A percentile compares a stretch with the other conserved stretches of the same genome.
phyloP scores from a whole-genome alignment of 2,888 invertebrate genomes.

The Choristoneura rosaceana region DNA sequence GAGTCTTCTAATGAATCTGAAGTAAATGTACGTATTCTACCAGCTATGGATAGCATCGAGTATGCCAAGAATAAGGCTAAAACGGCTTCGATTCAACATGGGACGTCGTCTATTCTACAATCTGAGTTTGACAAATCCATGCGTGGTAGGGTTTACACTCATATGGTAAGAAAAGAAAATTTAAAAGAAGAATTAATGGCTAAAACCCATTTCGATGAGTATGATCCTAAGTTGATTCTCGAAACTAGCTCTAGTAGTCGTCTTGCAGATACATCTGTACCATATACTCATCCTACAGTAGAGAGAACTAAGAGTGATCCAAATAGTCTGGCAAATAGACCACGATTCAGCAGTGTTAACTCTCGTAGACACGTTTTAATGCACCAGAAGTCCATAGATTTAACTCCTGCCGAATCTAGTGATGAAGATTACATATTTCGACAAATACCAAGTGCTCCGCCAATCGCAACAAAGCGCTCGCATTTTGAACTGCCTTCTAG shows the following conservation, averaged over 20 bases:
- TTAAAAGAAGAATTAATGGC: conserved; percentile 88
- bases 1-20: conserved; percentile 84
- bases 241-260: conserved; percentile 84
- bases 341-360: conserved; percentile 89
- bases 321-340: conserved; percentile 90
- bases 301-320: conserved; percentile 95
- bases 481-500: conserved; percentile 88
- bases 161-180: conserved; percentile 81
- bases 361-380: conserved; percentile 91
- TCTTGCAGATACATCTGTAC: conserved; percentile 80
- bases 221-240: conserved; percentile 88
- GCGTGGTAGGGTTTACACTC: conserved; percentile 73
- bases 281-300: conserved; percentile 89
- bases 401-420: conserved; percentile 94
- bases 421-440: conserved; percentile 93
- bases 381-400: conserved; percentile 94
- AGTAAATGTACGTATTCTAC: conserved; percentile 77
- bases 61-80: conserved; percentile 85
- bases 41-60: conserved; percentile 84
- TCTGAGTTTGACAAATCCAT: conserved; percentile 87
- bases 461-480: conserved; percentile 89
- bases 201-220: conserved; percentile 88
- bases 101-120: conserved; percentile 83
- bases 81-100: conserved; percentile 70
- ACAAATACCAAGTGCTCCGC: conserved; percentile 90